These are phyloP conservation scores for Oligia latruncula DNA, from an alignment of 2,888 invertebrate species.

Conservation along the genomic window DNA sequence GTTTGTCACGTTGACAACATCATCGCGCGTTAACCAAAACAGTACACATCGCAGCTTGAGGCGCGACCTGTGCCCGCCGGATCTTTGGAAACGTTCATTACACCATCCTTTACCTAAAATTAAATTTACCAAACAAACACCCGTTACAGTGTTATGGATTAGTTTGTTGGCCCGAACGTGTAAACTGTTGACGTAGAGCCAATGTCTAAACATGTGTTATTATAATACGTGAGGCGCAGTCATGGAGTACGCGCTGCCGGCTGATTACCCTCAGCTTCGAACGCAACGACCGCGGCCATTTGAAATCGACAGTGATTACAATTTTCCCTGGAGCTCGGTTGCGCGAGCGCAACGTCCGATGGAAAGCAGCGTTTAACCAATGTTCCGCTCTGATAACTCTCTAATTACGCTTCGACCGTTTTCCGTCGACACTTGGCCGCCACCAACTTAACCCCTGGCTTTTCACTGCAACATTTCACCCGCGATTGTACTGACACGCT, in stretches of 20 bases:
- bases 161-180: slow-evolving; percentile 75
- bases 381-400: slow-evolving; percentile 90
- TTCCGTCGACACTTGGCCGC: slow-evolving; percentile 86
- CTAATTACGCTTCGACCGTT: slow-evolving; percentile 87
- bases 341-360: slow-evolving; percentile 89
- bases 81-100: slow-evolving; percentile 75
- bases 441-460: slow-evolving; percentile 86
- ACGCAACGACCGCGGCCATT: slow-evolving; percentile 83
- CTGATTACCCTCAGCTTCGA: slow-evolving; percentile 80
- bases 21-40: slow-evolving; percentile 77
- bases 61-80: slow-evolving; percentile 71
- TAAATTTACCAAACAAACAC: slow-evolving; percentile 79
- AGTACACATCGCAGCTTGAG: slow-evolving; percentile 75
- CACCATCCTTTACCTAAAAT: slow-evolving; percentile 75
- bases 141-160: slow-evolving; percentile 72
- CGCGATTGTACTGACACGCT: slow-evolving; percentile 78
- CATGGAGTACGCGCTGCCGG: slow-evolving; percentile 42
- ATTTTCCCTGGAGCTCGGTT: slow-evolving; percentile 88
- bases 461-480: slow-evolving; percentile 86
- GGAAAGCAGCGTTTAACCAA: slow-evolving; percentile 90
- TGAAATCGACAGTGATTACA: slow-evolving; percentile 90
- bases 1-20: slow-evolving; percentile 82
- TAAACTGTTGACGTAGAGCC: slow-evolving; percentile 74
- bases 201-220: slow-evolving; percentile 74
- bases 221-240: slow-evolving; percentile 68